Percentiles rank a stretch among this genome's conserved stretches.
Evolutionary conservation across 2,113 vertebrate genomes (phyloP).

Genomic region (Chaetops frenatus): DNA sequence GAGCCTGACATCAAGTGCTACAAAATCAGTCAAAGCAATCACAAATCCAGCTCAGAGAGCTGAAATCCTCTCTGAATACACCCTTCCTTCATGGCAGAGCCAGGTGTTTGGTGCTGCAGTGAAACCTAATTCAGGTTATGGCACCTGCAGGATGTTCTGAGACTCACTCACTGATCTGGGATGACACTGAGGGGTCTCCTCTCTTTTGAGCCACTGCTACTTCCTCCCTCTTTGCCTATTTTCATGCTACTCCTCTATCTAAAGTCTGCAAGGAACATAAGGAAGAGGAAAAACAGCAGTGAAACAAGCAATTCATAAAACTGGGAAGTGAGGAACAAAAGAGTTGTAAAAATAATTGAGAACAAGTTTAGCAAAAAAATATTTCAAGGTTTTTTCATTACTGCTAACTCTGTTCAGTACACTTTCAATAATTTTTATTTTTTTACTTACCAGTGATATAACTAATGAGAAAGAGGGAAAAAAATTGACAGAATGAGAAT

Average conservation of each 20-base stretch:
- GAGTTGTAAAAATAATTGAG: not conserved
- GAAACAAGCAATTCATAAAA: not conserved
- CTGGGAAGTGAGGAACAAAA: not conserved
- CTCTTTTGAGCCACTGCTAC: not conserved
- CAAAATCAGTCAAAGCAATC: not conserved
- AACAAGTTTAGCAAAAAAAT: not conserved
- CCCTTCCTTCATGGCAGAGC: not conserved
- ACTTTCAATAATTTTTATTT: not conserved
- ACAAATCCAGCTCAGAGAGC: not conserved
- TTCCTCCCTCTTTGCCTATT: not conserved
- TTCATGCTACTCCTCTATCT: not conserved
- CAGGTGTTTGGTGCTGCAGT: not conserved
- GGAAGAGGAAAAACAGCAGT: not conserved
- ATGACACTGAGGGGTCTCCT: not conserved
- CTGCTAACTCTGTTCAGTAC: not conserved
- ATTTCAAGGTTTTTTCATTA: not conserved
- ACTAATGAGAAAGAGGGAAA: not conserved
- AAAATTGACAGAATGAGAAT: not conserved
- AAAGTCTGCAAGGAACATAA: not conserved
- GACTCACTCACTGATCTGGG: not conserved
- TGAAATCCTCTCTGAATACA: not conserved
- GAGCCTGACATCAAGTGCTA: rapidly evolving
- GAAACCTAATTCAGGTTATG: not conserved
- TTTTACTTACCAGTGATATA: not conserved
- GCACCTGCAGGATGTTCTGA: not conserved